Evolutionary conservation across 2,888 invertebrate genomes (phyloP), one percentile per base, ranked within the genome.

Genomic region (Zygothrica quintamaculata): DNA sequence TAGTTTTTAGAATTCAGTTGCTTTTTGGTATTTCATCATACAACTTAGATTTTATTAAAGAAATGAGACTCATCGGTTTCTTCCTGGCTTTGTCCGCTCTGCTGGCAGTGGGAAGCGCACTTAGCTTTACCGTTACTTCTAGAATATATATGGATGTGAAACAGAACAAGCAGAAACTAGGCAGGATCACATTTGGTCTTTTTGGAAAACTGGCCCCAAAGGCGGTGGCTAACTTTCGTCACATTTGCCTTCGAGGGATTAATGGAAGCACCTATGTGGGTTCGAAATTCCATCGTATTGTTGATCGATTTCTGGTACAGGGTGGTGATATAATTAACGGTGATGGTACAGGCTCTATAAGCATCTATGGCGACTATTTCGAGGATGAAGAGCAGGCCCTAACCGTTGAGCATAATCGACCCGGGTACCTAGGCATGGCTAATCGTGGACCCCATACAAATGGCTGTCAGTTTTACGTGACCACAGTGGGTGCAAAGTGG

Each of bases 381-480:
- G 93, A 94, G 12, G 98, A 98, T 90, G 98, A 98, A 90, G 97
- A 98, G 89, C 53, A 87, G 25, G 96, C 95, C 87, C 94, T 98
- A 79, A 93, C 93, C 22, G 93, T 97, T 3, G 94, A 95, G 82
- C 98, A 98, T 88, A 94, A 93, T 64, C 93, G 94, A 8, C 93
- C 97, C 1, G 98, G 98, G 55, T 96, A 96, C 91, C 92, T 98
- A 34, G 96, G 96, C 72, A 98, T 98, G 98, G 98, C 98, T 1
- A 98, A 98, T 90, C 93, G 93, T 87, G 96, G 95, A 15, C 94
- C 94, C 55, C 93, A 98, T 88, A 96, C 97, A n/a, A 98, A 98
- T 91, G 97, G 98, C 3, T 98, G 97, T 77, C 98, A 98, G 91
- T 98, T 98, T 91, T 95, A 98, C 90, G 96, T 99, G 81, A 97